These are phyloP conservation scores for Notiomystis cincta DNA, from an alignment of 2,113 vertebrate species.

Conservation along the genomic window DNA sequence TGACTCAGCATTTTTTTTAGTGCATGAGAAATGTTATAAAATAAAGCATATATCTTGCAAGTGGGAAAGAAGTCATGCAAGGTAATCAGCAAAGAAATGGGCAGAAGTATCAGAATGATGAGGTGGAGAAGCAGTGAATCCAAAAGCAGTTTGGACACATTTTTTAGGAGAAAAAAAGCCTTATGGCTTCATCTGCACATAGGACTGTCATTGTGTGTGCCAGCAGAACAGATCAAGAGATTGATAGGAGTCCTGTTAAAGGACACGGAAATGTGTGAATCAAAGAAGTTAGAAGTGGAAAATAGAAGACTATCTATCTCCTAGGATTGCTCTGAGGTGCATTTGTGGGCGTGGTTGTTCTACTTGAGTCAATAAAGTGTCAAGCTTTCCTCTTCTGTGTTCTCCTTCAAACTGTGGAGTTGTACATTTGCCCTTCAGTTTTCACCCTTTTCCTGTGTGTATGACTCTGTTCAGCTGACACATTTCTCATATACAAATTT, in stretches of 20 bases:
- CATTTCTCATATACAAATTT: neutral
- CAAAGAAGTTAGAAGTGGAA: neutral
- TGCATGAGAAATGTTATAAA: slow-evolving; percentile 51
- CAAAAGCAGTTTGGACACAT: neutral
- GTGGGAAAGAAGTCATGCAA: neutral
- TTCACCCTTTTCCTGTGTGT: neutral
- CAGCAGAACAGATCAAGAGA: neutral
- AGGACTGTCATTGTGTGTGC: neutral
- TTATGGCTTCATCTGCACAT: neutral
- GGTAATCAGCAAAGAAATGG: slow-evolving; percentile 13
- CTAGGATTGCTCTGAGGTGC: neutral
- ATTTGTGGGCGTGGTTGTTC: neutral
- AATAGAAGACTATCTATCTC: neutral
- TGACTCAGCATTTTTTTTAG: slow-evolving; percentile 64
- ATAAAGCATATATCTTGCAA: slow-evolving; percentile 27
- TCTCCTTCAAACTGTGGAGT: neutral
- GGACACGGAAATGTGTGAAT: neutral
- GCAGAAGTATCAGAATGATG: neutral
- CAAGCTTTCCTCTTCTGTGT: neutral
- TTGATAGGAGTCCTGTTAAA: slow-evolving; percentile 8
- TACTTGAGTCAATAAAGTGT: neutral
- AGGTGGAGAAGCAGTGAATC: neutral
- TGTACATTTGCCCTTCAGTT: neutral
- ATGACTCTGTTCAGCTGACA: neutral
- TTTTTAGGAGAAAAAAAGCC: neutral